Percentiles rank a stretch among this genome's conserved stretches.
These are phyloP conservation scores for Graphium colonna DNA, from an alignment of 2,888 invertebrate species.

Conservation along the genomic window DNA sequence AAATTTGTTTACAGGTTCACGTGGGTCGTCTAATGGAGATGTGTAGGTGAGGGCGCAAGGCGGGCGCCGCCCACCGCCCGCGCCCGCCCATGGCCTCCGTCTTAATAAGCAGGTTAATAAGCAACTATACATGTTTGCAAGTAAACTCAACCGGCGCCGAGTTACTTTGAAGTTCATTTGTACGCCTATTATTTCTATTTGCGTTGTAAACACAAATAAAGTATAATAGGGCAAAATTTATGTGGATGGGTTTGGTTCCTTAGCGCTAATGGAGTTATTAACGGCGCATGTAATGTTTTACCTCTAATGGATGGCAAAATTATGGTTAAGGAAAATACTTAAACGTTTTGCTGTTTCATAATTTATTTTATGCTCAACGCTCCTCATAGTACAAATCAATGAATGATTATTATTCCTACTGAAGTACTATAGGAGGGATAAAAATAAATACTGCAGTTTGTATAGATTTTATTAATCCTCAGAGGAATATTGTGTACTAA, in stretches of 20 bases:
- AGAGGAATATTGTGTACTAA: too few relatives aligned
- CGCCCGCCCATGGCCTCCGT: conserved; percentile 75
- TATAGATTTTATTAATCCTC: too few relatives aligned
- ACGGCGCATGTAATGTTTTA: neutral
- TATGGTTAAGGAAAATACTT: too few relatives aligned
- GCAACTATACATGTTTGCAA: neutral
- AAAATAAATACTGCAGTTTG: too few relatives aligned
- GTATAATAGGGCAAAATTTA: neutral
- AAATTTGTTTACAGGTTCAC: conserved; percentile 48
- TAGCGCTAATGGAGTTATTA: neutral
- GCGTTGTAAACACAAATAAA: neutral
- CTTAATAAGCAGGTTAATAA: conserved; percentile 55
- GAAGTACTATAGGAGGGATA: too few relatives aligned
- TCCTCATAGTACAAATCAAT: too few relatives aligned
- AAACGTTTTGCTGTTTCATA: too few relatives aligned
- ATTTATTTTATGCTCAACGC: too few relatives aligned
- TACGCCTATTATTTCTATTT: neutral
- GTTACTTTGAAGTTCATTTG: neutral
- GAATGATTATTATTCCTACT: too few relatives aligned
- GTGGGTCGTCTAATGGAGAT: conserved; percentile 54
- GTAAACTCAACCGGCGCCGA: neutral
- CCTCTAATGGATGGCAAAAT: too few relatives aligned
- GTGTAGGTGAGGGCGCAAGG: conserved; percentile 71
- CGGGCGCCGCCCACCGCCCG: conserved; percentile 68
- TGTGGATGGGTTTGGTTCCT: neutral